A percentile compares a stretch with the other conserved stretches of the same genome.
Conservation (phyloP, 2,113 vertebrate species). For the Bostrychus sinensis region DNA sequence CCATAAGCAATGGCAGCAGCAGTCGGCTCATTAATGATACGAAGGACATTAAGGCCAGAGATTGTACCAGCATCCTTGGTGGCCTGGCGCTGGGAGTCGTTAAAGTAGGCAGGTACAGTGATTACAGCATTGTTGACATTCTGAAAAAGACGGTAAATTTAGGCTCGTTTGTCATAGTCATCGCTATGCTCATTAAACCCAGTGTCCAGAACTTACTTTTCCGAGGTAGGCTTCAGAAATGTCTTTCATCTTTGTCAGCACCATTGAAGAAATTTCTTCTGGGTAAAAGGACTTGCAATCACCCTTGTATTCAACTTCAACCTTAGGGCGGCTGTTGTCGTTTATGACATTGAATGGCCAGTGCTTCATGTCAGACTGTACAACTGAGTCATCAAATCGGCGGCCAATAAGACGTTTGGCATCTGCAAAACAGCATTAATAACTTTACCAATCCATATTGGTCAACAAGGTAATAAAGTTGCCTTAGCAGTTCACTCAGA, state of each 20-base stretch:
- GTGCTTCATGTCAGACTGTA: slow-evolving; percentile 85
- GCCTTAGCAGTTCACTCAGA: slow-evolving; percentile 65
- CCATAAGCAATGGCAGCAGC: slow-evolving; percentile 83
- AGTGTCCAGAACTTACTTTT: slow-evolving; percentile 62
- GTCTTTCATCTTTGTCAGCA: slow-evolving; percentile 83
- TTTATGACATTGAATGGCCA: slow-evolving; percentile 82
- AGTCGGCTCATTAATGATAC: slow-evolving; percentile 84
- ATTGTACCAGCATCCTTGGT: slow-evolving; percentile 83
- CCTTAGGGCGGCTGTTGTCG: slow-evolving; percentile 78
- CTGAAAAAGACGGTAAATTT: slow-evolving; percentile 27
- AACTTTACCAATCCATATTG: background rate
- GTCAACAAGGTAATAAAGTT: too few species aligned
- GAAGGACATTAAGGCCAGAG: slow-evolving; percentile 81
- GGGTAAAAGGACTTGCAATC: slow-evolving; percentile 80
- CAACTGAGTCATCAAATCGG: slow-evolving; percentile 79
- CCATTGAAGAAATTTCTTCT: slow-evolving; percentile 84
- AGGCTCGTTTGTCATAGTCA: too few species aligned
- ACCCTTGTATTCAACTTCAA: slow-evolving; percentile 83
- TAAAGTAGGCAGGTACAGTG: slow-evolving; percentile 84
- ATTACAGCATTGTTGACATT: slow-evolving; percentile 80
- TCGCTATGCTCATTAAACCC: fast-evolving
- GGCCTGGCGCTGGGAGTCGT: slow-evolving; percentile 82
- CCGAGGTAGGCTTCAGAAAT: slow-evolving; percentile 84
- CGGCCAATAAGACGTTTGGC: slow-evolving; percentile 83
- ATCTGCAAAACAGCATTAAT: slow-evolving; percentile 62